phyloP scores from a whole-genome alignment of 37 sponge, comb jelly and placozoan genomes.

The Beroe ovata region DNA sequence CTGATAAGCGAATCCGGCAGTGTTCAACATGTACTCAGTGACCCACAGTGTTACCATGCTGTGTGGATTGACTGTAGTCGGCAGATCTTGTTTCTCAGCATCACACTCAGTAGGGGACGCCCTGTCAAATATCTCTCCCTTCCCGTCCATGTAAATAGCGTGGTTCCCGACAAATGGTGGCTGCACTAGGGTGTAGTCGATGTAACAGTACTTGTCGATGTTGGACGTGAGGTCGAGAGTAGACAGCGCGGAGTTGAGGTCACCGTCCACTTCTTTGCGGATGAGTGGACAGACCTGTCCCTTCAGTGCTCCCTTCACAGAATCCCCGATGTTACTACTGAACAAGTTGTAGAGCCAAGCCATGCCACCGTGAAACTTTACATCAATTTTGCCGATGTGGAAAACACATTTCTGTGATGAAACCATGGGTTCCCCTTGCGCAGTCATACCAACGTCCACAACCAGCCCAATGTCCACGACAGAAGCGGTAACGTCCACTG shows the following conservation, averaged over 20 bases:
- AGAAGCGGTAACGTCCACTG: background rate
- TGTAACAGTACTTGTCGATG: constrained; percentile 34
- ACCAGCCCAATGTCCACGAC: background rate
- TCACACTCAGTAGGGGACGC: background rate
- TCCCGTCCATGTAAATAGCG: constrained; percentile 1
- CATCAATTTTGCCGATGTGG: background rate
- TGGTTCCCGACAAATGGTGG: constrained; percentile 19
- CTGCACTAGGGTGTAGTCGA: constrained; percentile 41
- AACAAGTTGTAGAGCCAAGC: background rate
- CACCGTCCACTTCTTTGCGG: background rate
- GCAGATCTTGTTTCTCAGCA: constrained; percentile 42
- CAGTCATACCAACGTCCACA: background rate
- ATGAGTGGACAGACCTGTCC: constrained; percentile 15
- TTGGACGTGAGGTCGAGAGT: background rate
- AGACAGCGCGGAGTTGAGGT: background rate
- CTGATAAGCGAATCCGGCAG: constrained; percentile 55
- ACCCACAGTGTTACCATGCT: constrained; percentile 63
- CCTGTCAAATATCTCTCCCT: constrained; percentile 25
- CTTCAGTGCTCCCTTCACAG: background rate
- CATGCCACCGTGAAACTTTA: background rate
- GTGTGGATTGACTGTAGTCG: background rate
- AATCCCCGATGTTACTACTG: background rate
- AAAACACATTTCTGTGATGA: background rate
- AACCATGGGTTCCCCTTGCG: background rate
- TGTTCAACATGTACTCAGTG: constrained; percentile 67